These are phyloP conservation scores for Tinamus guttatus DNA, from an alignment of 2,113 vertebrate species.

Conservation along the genomic window DNA sequence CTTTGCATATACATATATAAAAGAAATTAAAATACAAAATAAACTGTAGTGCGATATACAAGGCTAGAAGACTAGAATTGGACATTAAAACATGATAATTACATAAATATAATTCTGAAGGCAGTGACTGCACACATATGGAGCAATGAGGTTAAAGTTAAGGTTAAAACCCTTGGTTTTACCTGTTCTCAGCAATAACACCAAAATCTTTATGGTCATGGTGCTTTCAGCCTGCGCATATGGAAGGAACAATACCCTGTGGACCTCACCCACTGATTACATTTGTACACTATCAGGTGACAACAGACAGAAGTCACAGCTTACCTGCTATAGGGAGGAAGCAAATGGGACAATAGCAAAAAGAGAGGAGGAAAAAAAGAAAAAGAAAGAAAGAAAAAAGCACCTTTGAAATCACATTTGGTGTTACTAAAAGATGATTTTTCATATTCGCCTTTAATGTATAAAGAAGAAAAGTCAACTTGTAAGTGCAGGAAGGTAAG, in stretches of 20 bases:
- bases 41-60: background rate
- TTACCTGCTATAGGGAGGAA: background rate
- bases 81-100: background rate
- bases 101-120: background rate
- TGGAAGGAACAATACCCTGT: background rate
- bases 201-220: background rate
- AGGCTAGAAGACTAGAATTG: background rate
- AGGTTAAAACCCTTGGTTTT: background rate
- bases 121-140: fast-evolving
- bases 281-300: background rate
- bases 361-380: background rate
- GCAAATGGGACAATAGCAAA: background rate
- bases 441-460: background rate
- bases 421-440: background rate
- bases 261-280: background rate
- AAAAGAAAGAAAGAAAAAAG: background rate
- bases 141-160: background rate
- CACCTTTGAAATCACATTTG: background rate
- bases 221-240: background rate
- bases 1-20: background rate
- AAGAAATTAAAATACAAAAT: background rate
- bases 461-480: background rate
- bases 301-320: background rate
- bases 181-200: background rate
- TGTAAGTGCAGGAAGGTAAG: background rate